Conservation (phyloP, 2,113 vertebrate genomes). For the Dicaeum eximium region DNA sequence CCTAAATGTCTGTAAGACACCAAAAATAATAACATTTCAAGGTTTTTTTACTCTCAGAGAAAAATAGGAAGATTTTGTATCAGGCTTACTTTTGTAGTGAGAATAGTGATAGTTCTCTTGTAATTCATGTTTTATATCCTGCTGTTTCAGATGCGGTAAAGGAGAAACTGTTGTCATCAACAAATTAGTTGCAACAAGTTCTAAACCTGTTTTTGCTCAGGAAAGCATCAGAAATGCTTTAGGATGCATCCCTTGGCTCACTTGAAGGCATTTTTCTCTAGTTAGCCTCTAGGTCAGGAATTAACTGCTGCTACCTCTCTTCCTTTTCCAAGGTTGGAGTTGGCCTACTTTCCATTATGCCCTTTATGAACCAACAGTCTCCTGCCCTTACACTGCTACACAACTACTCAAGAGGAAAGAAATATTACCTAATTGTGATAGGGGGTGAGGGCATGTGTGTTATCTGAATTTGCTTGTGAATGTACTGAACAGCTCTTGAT, state of each 20-base stretch:
- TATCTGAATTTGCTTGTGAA: slow-evolving; percentile 60
- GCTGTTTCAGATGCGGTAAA: not conserved
- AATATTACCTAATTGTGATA: not conserved
- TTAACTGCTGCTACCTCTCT: not conserved
- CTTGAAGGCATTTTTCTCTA: not conserved
- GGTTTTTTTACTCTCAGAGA: not conserved
- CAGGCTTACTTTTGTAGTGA: not conserved
- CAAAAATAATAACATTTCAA: not conserved
- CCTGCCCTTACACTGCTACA: not conserved
- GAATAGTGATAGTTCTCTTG: not conserved
- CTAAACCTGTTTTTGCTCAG: not conserved
- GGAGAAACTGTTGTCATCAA: not conserved
- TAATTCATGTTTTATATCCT: not conserved
- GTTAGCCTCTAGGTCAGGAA: not conserved
- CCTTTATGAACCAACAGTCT: not conserved
- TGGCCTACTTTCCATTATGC: not conserved
- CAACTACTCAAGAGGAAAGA: not conserved
- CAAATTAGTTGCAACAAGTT: not conserved
- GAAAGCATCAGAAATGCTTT: not conserved
- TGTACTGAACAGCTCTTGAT: slow-evolving; percentile 51
- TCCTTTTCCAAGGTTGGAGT: not conserved
- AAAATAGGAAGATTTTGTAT: not conserved
- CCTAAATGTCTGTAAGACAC: not conserved
- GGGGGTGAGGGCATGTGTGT: not conserved
- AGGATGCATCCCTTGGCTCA: not conserved